Percentiles rank a stretch among this genome's conserved stretches.
Evolutionary conservation across 23 tunicate species (phyloP).

Genomic region (Styela clava): DNA sequence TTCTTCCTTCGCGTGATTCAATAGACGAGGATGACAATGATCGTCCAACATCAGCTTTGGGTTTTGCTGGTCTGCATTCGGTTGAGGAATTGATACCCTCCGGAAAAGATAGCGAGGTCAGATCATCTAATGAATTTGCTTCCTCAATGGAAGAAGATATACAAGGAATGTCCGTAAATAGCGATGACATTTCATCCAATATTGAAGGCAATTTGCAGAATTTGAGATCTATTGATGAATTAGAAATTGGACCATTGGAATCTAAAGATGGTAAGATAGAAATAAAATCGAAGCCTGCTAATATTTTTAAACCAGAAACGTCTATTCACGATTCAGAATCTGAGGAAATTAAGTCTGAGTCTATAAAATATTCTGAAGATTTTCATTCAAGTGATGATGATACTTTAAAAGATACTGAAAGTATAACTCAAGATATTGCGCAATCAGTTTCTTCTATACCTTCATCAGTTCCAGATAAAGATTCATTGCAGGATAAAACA

Average conservation of each 20-base stretch:
- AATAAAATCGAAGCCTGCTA: neutral
- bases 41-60: conserved; percentile 4
- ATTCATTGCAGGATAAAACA: neutral
- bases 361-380: conserved; percentile 49
- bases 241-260: neutral
- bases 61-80: conserved; percentile 18
- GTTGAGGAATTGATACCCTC: conserved; percentile 26
- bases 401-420: conserved; percentile 80
- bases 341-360: conserved; percentile 23
- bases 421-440: conserved; percentile 55
- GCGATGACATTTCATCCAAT: neutral
- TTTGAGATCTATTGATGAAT: neutral
- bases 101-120: neutral
- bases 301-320: neutral
- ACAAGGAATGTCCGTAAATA: neutral
- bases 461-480: neutral
- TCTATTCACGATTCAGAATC: conserved; percentile 15
- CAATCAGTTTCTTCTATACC: neutral
- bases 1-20: conserved; percentile 14
- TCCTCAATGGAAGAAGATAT: conserved; percentile 24
- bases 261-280: neutral
- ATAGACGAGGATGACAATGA: neutral
- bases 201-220: neutral
- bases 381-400: conserved; percentile 60
- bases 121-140: conserved; percentile 12